phyloP scores from a whole-genome alignment of 2,797 vertebrate genomes.

The Peromyscus nudipes region DNA sequence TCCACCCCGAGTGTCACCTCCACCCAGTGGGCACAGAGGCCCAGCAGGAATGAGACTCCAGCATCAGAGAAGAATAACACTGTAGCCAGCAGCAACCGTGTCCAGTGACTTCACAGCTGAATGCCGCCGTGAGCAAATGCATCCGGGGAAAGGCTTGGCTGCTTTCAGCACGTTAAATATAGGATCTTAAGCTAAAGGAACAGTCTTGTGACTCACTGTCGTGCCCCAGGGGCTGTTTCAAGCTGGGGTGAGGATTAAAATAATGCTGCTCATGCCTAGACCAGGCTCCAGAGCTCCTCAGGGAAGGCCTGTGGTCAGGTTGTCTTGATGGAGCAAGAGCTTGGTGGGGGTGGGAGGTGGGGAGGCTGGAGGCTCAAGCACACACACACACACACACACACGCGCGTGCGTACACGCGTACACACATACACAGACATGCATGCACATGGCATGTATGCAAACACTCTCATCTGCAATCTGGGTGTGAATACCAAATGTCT shows the following conservation, averaged over 20 bases:
- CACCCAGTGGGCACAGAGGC: neutral
- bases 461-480: fast-evolving
- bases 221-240: neutral
- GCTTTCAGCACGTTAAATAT: neutral
- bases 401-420: fast-evolving
- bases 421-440: fast-evolving
- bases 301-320: neutral
- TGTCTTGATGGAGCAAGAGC: neutral
- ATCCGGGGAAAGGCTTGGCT: too few species aligned
- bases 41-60: fast-evolving
- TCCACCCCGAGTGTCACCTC: fast-evolving
- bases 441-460: neutral
- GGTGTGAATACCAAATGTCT: too few species aligned
- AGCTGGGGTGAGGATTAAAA: neutral
- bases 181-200: neutral
- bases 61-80: neutral
- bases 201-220: fast-evolving
- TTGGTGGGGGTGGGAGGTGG: neutral
- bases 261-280: too few species aligned
- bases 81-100: neutral
- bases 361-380: neutral
- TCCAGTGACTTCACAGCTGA: neutral
- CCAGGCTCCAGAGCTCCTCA: neutral
- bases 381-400: neutral
- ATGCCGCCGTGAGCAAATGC: fast-evolving